Evolutionary conservation across 2,888 invertebrate species (phyloP).

Genomic region (Furcula furcula): DNA sequence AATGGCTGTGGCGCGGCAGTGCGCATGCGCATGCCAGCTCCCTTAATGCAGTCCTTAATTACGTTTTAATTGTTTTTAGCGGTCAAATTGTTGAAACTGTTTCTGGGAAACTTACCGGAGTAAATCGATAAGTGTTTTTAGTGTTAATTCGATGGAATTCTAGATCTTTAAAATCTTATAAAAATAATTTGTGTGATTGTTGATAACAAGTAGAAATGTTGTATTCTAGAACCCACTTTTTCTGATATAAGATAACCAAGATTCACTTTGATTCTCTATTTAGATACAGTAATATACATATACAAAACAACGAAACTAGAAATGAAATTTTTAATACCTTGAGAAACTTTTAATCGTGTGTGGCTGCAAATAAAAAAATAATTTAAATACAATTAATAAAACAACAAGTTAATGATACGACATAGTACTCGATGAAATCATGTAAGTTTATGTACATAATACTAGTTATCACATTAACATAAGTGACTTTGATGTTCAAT

Average conservation of each 20-base stretch:
- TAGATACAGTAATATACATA: too few relatives aligned
- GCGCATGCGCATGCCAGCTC: conserved; percentile 59
- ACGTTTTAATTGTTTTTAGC: conserved; percentile 78
- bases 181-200: too few relatives aligned
- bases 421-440: conserved; percentile 32
- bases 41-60: conserved; percentile 76
- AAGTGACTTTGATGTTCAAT: neutral
- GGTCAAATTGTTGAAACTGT: conserved; percentile 55
- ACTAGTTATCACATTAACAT: neutral
- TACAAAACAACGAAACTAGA: too few relatives aligned
- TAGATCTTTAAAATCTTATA: conserved; percentile 32
- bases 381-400: too few relatives aligned
- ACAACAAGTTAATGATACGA: too few relatives aligned
- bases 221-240: too few relatives aligned
- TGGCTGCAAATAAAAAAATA: too few relatives aligned
- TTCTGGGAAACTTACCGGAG: conserved; percentile 53
- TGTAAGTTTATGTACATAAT: conserved; percentile 4
- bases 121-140: conserved; percentile 37
- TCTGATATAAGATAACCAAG: too few relatives aligned
- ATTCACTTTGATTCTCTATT: too few relatives aligned
- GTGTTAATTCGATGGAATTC: conserved; percentile 30
- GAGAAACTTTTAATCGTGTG: too few relatives aligned
- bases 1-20: conserved; percentile 60
- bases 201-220: too few relatives aligned
- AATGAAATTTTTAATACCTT: too few relatives aligned